Evolutionary conservation across 2,113 vertebrate species (phyloP), one percentile per base, ranked within the genome.

Genomic region (Leucosticte australis): DNA sequence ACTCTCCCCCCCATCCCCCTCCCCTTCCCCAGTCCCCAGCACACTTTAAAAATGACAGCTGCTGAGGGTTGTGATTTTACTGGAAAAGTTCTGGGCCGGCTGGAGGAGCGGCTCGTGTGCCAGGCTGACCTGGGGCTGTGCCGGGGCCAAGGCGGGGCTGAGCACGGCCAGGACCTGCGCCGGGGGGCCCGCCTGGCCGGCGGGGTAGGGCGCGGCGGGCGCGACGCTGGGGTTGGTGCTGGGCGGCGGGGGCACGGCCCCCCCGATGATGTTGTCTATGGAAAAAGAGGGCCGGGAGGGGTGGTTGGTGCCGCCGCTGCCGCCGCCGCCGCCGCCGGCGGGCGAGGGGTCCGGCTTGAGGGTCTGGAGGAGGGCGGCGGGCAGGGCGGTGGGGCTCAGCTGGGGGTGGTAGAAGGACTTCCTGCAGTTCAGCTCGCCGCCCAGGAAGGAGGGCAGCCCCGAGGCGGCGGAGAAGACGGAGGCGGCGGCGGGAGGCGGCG

Each of bases 191-290:
- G 98, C 96, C 86, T 98, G 98, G 35, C 96, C 93, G 30, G 98
- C 94, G 88, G 98, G 94, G 83, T 98, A 98, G 33, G 98, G 98
- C 3, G 98, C 97, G 44, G 95, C 97, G 78, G 98, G 98, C 35
- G 98, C 98, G 95, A 97, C 98, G 42, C 98, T 98, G 65, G 98
- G 98, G 31, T 94, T 83, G 88, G 97, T 95, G 82, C 97, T 87
- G 68, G 95, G 90, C 28, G 96, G 96, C 50, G 97, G 95, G 92
- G 87, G 97, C 35, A 94, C 96, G 68, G 96, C 97, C 97, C 97
- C 95, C 53, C 94, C 95, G 68, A 99, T 99, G 87, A 99, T 99
- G 95, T 99, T 99, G 98, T 99, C 99, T 98, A 99, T 99, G 75
- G 99, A 99, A 97, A 99, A 99, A 9, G 99, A 99, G 81, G 99